Evolutionary conservation across 1,140 invertebrate species (phyloP).

Genomic region (Calosoma granatense): DNA sequence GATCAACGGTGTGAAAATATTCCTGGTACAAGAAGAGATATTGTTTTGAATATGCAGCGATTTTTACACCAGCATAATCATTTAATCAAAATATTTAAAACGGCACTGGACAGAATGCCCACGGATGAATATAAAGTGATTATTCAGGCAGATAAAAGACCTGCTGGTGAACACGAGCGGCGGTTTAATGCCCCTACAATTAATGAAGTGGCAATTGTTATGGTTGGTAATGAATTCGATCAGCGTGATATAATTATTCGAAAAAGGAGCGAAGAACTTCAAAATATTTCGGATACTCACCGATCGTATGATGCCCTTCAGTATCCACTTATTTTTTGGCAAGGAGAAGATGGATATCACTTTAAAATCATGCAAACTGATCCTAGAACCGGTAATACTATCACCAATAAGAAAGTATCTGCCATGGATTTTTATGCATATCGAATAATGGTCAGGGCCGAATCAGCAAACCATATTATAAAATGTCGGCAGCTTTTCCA

Average conservation of each 20-base stretch:
- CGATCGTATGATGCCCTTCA: conserved; percentile 34
- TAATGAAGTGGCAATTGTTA: conserved; percentile 36
- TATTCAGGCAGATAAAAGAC: conserved; percentile 32
- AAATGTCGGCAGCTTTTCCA: conserved; percentile 25
- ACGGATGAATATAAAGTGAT: conserved; percentile 27
- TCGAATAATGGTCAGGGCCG: conserved; percentile 31
- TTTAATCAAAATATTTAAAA: conserved; percentile 32
- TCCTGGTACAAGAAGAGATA: conserved; percentile 22
- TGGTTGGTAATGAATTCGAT: conserved; percentile 33
- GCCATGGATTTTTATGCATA: conserved; percentile 35
- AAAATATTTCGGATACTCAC: conserved; percentile 34
- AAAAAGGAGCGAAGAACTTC: conserved; percentile 25
- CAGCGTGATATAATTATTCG: conserved; percentile 35
- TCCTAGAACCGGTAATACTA: conserved; percentile 15
- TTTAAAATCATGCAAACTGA: conserved; percentile 25
- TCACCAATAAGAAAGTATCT: conserved; percentile 31
- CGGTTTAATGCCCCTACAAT: conserved; percentile 35
- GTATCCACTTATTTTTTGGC: conserved; percentile 38
- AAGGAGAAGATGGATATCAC: conserved; percentile 35
- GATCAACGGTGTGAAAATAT: conserved; percentile 7
- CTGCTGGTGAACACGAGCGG: conserved; percentile 32
- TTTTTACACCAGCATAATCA: conserved; percentile 31
- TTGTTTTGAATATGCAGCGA: conserved; percentile 28
- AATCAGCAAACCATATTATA: conserved; percentile 29
- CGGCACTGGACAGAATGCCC: conserved; percentile 24